phyloP scores from a whole-genome alignment of 2,113 vertebrate genomes.

The Cyanistes caeruleus region DNA sequence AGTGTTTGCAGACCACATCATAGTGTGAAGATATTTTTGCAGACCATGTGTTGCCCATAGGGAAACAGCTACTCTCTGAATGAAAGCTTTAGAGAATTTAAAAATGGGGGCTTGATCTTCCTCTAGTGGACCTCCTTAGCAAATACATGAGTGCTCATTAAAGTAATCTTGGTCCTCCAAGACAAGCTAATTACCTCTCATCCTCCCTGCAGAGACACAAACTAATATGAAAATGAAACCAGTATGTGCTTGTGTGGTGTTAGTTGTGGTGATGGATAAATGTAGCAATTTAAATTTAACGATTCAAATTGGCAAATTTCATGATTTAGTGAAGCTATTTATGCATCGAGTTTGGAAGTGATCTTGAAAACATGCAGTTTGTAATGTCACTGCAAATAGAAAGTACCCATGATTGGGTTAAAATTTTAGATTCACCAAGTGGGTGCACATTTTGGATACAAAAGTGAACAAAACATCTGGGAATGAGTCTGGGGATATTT shows the following conservation, averaged over 20 bases:
- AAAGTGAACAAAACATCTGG: constrained; percentile 60
- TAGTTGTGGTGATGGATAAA: not conserved
- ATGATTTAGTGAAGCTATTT: not conserved
- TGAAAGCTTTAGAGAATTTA: not conserved
- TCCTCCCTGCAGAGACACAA: not conserved
- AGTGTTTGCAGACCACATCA: not conserved
- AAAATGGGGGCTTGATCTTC: not conserved
- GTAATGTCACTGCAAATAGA: not conserved
- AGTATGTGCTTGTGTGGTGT: not conserved
- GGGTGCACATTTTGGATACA: constrained; percentile 50
- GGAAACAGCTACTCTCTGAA: not conserved
- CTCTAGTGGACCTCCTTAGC: not conserved
- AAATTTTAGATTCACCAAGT: constrained; percentile 16
- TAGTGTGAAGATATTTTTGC: not conserved
- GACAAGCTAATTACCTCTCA: not conserved
- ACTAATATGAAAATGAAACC: not conserved
- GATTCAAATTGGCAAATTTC: not conserved
- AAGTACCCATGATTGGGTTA: constrained; percentile 20
- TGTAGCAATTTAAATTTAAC: not conserved
- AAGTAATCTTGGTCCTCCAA: not conserved
- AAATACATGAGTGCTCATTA: not conserved
- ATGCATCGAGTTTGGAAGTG: not conserved
- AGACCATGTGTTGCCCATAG: not conserved
- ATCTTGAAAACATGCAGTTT: not conserved
- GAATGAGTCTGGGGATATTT: constrained; percentile 19